Conservation (phyloP, 2,797 vertebrate genomes). For the Sebastes umbrosus region DNA sequence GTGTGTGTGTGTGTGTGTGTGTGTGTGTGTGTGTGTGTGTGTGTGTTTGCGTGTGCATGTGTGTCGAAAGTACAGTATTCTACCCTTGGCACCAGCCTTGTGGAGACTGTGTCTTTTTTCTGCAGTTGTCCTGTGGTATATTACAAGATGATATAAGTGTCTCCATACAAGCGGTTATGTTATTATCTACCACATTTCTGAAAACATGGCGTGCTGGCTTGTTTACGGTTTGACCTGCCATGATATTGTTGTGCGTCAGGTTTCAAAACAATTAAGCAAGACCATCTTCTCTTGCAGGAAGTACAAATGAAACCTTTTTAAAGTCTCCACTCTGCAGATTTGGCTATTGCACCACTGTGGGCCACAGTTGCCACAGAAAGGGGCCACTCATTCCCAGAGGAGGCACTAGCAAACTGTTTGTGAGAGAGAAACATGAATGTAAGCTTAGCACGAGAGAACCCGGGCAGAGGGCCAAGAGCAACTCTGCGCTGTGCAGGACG, state of each 20-base stretch:
- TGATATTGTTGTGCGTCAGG: conserved; percentile 62
- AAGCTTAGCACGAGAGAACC: conserved; percentile 78
- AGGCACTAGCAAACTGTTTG: conserved; percentile 76
- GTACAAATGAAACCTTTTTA: conserved; percentile 58
- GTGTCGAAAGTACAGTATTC: conserved; percentile 51
- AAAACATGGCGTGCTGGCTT: conserved; percentile 66
- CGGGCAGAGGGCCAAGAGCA: conserved; percentile 79
- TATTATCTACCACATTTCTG: conserved; percentile 65
- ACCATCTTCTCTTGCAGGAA: conserved; percentile 52
- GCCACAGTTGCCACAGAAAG: conserved; percentile 74
- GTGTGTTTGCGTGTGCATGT: background rate
- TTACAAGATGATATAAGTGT: conserved; percentile 63
- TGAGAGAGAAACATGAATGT: conserved; percentile 79
- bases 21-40: background rate
- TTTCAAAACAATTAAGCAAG: conserved; percentile 70
- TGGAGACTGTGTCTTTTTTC: conserved; percentile 53
- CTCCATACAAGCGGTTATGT: conserved; percentile 51
- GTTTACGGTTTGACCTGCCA: conserved; percentile 70
- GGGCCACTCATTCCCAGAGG: conserved; percentile 68
- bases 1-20: conserved; percentile 4
- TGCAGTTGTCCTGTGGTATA: conserved; percentile 57
- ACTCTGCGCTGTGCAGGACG: conserved; percentile 71
- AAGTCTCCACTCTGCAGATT: conserved; percentile 52
- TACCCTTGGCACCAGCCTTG: conserved; percentile 53
- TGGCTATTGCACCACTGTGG: conserved; percentile 64